Evolutionary conservation across 1,140 invertebrate species (phyloP), one percentile per base, ranked within the genome.

Genomic region (Psilanteris sp.): DNA sequence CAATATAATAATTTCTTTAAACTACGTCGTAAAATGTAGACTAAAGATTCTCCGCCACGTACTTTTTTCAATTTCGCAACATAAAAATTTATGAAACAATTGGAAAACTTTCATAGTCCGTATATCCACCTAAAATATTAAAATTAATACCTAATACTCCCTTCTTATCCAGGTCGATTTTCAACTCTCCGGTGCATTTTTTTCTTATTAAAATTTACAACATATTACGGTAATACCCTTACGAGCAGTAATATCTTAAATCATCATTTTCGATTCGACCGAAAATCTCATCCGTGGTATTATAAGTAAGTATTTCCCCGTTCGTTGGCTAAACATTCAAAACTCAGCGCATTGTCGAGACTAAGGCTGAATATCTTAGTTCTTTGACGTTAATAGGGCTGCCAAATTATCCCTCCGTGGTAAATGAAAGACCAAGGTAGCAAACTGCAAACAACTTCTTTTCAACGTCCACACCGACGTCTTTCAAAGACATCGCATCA

Each of bases 401-500:
- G 13, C 8, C 24, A 50, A 68, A 68, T 68, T 39, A 52, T 52
- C 37, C 13, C 14, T 4, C 13, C 4, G 11, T 26, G 41, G 31
- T 14, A 62, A 62, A 62, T 22, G 46, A 32, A 43, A 52, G 31
- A 26, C 22, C 34, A 59, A 59, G 20, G 66, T 44, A 59, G 36
- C 32, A 48, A 46, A 62, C 46, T 71, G 67, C 48, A 55, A 71
- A 55, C 31, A 39, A 36, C 44, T 39, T 55, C 29, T 46, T 22
- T 44, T 71, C 61, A 36, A 71, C 54, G 52, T 36, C 11, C 46
- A 11, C 26, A 15, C 18, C 22, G 24, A n/a, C 34, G 54, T 57
- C 54, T 43, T 41, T 71, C 36, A 71, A 71, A 71, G 55, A 54
- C 67, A 32, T 71, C 55, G 24, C 67, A 31, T 61, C 46, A 61